phyloP scores from a whole-genome alignment of 2,888 invertebrate species.

The Scaptomyza cyrtandrae region DNA sequence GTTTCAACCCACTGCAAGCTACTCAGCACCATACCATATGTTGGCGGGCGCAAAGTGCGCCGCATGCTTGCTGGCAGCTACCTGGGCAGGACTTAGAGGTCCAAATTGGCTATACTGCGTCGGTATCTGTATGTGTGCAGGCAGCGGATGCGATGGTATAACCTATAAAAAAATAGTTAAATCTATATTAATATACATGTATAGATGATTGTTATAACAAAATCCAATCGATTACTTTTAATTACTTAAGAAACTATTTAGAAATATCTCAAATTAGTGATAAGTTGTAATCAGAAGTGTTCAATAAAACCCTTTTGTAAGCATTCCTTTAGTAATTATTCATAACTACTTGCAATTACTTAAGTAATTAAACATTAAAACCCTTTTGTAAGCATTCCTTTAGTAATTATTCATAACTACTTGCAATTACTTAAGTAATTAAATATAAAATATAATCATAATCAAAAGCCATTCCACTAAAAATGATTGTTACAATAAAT shows the following conservation, averaged over 20 bases:
- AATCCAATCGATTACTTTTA: not conserved
- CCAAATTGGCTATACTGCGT: conserved; percentile 87
- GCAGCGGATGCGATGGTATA: conserved; percentile 90
- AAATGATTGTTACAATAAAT: not conserved
- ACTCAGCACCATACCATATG: conserved; percentile 85
- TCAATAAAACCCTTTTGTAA: no score
- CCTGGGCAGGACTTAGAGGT: conserved; percentile 85
- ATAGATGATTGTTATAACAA: no score
- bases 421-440: not conserved
- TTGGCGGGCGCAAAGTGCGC: conserved; percentile 85
- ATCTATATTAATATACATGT: not conserved
- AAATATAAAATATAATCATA: not conserved
- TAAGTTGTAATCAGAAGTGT: no score
- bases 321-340: conserved; percentile 69
- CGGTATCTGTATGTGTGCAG: conserved; percentile 92
- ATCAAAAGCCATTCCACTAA: not conserved
- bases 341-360: no score
- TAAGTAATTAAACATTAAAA: no score
- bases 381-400: no score
- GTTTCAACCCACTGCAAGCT: conserved; percentile 63
- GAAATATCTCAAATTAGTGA: no score
- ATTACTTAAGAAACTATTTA: not conserved
- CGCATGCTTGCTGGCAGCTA: conserved; percentile 84
- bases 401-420: no score
- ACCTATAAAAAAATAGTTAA: conserved; percentile 82